Base-by-base conservation (phyloP, 2,888 invertebrate species). In the Dryobota labecula region DNA sequence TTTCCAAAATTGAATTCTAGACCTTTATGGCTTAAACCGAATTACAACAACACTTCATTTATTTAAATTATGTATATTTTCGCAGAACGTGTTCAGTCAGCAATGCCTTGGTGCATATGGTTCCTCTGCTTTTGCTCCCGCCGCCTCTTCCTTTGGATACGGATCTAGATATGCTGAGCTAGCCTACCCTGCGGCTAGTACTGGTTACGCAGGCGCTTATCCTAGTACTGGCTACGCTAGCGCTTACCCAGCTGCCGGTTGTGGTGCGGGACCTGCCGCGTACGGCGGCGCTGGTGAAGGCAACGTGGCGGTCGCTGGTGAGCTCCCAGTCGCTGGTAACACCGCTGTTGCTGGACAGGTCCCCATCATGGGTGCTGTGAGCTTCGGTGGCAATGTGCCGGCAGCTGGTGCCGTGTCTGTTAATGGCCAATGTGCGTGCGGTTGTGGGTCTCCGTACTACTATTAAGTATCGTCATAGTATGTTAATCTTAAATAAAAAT, bases 381-480 rank as follows among this genome's bases (percentile, higher is more conserved):
- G 63, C 58, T 89, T 88, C 67, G 69, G 72, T 9, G 90, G 90
- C 5, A 24, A 60, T 18, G 82, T 88, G 24, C 82, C 87, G 0
- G 90, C 90, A 38, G 85, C 76, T 60, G 89, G 88, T 33, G 70
- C 76, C 2, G 87, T 88, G 15, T 78, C 86, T 45, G 79, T 88
- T 27, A 60, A 79, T 20, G 89, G 86, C 1, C 62, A 70, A 30
- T 86, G 87, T 63, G 78, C 85, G 0, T 88, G 86, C 13, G 76
- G 72, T 20, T 80, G 80, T 24, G 70, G 68, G 0, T 49, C 56
- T 18, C 67, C 58, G 0, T 51, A 36, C 47, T 70, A 70, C 47
- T 76, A 58, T 33, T 70, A 70, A 36, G 13, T n/a, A 18, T 4
- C 2, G n/a, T 2, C 9, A 7, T 45, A 53, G 5, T 27, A 8